Base-by-base conservation (phyloP, 2,797 vertebrate species). In the Myiotriccus ornatus region DNA sequence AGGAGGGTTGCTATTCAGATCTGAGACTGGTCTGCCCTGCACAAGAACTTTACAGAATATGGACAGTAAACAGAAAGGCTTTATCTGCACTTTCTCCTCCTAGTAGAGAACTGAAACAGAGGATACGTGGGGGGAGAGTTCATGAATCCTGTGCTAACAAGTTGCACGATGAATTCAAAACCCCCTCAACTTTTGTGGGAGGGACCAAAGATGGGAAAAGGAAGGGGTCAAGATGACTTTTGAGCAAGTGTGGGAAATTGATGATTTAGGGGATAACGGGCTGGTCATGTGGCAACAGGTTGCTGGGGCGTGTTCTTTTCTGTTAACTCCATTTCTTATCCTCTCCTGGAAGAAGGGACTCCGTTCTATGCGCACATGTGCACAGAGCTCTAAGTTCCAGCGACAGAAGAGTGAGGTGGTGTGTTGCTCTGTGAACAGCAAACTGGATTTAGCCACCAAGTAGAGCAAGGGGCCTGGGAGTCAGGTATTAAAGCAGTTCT, bases 401-500 rank as follows among this genome's bases (percentile, higher is more conserved):
- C 9, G 21, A 1, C 14, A 23, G 39, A 27, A 4, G 17, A 35
- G 19, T 1, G 25, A 30, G 24, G 7, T 2, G 3, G 30, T 4
- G 11, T 28, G 44, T 35, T 3, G 0, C 34, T 16, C 5, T 14
- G 1, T 3, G 14, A 67, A 5, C 4, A 34, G 11, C 0, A 0
- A 19, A 28, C 19, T n/a, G 24, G 47, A 23, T 37, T 25, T 30
- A 43, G 15, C 9, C 27, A 39, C 12, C 12, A 12, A 4, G 28
- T 0, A 10, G 14, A 22, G 1, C 0, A 8, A 67, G 22, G n/a
- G 22, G 22, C 19, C 1, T 14, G 37, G 30, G 11, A 50, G 20
- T 7, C 44, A 2, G 5, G 15, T 25, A 5, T 0, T 7, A 39
- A 8, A 27, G 32, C 41, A 60, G 41, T n/a, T 32, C 12, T 0